Percentiles rank a stretch among this genome's conserved stretches.
Conservation (phyloP, 2,888 invertebrate species). For the Laothoe populi region DNA sequence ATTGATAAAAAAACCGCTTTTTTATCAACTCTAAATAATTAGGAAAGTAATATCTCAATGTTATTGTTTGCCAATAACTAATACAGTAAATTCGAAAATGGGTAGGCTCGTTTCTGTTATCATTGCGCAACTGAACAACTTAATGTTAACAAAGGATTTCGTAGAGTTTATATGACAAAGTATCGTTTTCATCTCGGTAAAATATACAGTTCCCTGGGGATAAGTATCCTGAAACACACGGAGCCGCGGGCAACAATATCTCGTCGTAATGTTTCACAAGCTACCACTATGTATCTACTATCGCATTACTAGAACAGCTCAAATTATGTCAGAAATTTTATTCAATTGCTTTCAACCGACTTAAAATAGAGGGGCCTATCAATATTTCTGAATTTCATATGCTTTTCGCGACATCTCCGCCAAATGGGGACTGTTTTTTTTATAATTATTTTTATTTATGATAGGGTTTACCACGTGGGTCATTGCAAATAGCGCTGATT, state of each 20-base stretch:
- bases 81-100: neutral
- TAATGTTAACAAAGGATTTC: slow-evolving; percentile 13
- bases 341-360: no score
- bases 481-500: no score
- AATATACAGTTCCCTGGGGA: slow-evolving; percentile 14
- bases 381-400: no score
- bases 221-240: neutral
- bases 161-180: neutral
- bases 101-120: neutral
- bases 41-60: no score
- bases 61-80: neutral
- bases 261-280: slow-evolving; percentile 1
- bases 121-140: neutral
- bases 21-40: no score
- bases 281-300: neutral
- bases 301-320: neutral
- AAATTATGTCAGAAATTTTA: no score
- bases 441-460: no score
- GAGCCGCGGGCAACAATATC: neutral
- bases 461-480: no score
- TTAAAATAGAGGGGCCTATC: no score
- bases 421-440: no score
- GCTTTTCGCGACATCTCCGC: no score
- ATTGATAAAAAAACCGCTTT: neutral
- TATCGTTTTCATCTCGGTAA: slow-evolving; percentile 8